Evolutionary conservation across 2,888 invertebrate genomes (phyloP), one percentile per base, ranked within the genome.

Genomic region (Villa cingulata): DNA sequence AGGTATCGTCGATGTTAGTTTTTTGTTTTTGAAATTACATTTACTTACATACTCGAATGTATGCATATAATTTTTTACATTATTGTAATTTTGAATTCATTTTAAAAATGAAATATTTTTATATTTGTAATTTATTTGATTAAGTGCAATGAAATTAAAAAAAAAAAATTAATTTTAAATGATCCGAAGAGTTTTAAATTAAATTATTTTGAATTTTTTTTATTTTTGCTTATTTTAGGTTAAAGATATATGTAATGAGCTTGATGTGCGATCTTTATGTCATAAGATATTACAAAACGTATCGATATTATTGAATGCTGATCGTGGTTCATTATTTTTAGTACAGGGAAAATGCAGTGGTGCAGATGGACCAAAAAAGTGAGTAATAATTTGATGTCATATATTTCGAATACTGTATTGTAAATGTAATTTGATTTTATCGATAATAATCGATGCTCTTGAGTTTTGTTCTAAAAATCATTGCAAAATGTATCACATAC

Each of bases 271-370:
- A 57, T 88, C 88, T 38, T 72, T 95, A 56, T 94, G 94, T 66
- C 92, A 94, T 76, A 95, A 95, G 74, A 95, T 95, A 64, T 78
- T 90, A 48, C 89, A 91, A 70, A 95, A 95, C 69, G 94, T 95
- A 50, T 89, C 88, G 61, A 88, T 87, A 59, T 74, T 95, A 39
- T 76, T 94, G 57, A 86, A 90, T 62, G 92, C 92, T 15, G 95
- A 95, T 68, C 75, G 91, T 43, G 91, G 92, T 44, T 94, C 94
- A 23, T 72, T 95, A 60, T 95, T 95, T 72, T 76, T 94, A 59
- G 89, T 90, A 49, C 88, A 89, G 68, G 83, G 83, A 46, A 79
- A 79, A 56, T 60, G 66, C 64, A 64, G 61, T 51, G 62, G 64
- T 50, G 56, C 59, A 46, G 66, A 68, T 55, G 66, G 66, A 53